Evolutionary conservation across 2,888 invertebrate genomes (phyloP).

Genomic region (Hermodice carunculata): DNA sequence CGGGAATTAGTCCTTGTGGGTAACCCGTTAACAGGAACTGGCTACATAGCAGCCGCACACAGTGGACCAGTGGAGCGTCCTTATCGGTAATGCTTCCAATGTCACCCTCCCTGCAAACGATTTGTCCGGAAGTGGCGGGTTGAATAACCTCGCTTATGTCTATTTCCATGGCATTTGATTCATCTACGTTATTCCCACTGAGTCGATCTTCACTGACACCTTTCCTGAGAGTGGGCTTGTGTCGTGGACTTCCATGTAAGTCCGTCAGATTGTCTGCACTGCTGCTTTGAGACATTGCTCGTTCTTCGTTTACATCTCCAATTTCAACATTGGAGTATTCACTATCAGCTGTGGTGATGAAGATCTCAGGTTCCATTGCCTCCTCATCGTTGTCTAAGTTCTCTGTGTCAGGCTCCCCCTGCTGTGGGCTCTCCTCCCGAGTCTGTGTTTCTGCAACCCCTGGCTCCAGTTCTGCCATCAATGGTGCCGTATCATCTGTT

Average conservation of each 20-base stretch:
- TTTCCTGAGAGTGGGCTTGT: constrained; percentile 22
- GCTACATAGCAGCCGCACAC: constrained; percentile 79
- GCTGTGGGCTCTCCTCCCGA: not conserved
- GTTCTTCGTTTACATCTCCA: constrained; percentile 59
- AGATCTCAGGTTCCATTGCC: no score
- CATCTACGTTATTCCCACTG: constrained; percentile 45
- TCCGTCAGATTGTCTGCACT: constrained; percentile 62
- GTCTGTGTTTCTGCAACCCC: no score
- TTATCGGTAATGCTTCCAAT: constrained; percentile 77
- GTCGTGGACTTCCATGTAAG: constrained; percentile 41
- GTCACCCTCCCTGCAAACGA: constrained; percentile 28
- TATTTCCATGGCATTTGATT: constrained; percentile 7
- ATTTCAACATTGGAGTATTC: constrained; percentile 66
- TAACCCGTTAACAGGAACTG: constrained; percentile 78
- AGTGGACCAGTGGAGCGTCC: constrained; percentile 78
- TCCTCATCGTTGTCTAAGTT: not conserved
- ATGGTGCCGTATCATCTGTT: not conserved
- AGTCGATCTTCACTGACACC: constrained; percentile 52
- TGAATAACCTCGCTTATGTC: constrained; percentile 21
- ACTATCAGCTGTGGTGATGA: constrained; percentile 50
- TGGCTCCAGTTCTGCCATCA: not conserved
- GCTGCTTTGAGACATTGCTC: constrained; percentile 55
- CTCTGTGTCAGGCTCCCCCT: not conserved
- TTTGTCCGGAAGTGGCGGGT: constrained; percentile 1
- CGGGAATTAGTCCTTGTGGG: constrained; percentile 76